Evolutionary conservation across 2,113 vertebrate genomes (phyloP).

Genomic region (Pogona vitticeps): DNA sequence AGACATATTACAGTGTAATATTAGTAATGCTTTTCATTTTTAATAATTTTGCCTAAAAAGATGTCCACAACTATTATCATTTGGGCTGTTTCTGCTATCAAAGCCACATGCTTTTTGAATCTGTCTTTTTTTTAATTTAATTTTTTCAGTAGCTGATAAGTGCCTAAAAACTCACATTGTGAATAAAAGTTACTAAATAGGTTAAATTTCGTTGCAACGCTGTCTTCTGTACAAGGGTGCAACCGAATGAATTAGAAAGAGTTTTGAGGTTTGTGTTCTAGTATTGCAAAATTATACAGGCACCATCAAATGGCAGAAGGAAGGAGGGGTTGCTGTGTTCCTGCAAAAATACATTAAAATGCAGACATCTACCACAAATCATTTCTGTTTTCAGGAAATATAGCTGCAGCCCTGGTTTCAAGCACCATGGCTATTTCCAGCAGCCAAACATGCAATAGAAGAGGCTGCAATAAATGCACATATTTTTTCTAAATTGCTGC

Average conservation of each 20-base stretch:
- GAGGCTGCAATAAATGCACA: neutral
- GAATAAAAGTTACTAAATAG: neutral
- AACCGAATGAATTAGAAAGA: neutral
- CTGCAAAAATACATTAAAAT: neutral
- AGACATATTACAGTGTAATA: constrained; percentile 38
- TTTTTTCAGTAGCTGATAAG: neutral
- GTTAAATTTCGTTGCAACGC: neutral
- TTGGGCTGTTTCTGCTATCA: constrained; percentile 4
- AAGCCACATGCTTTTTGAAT: constrained; percentile 25
- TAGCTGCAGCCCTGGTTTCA: neutral
- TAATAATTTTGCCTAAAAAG: constrained; percentile 41
- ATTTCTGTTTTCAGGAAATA: neutral
- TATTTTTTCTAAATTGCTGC: neutral
- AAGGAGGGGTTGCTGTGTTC: fast-evolving
- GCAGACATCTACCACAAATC: neutral
- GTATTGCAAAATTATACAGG: neutral
- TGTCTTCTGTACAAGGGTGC: neutral
- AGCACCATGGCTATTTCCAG: neutral
- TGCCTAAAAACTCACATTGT: neutral
- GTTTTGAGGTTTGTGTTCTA: neutral
- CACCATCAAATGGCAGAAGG: neutral
- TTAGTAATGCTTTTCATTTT: constrained; percentile 29
- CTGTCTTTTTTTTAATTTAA: neutral
- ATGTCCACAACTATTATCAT: neutral
- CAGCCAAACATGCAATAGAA: neutral